Base-by-base conservation (phyloP, 2,888 invertebrate species). In the Dastarcus helophoroides region DNA sequence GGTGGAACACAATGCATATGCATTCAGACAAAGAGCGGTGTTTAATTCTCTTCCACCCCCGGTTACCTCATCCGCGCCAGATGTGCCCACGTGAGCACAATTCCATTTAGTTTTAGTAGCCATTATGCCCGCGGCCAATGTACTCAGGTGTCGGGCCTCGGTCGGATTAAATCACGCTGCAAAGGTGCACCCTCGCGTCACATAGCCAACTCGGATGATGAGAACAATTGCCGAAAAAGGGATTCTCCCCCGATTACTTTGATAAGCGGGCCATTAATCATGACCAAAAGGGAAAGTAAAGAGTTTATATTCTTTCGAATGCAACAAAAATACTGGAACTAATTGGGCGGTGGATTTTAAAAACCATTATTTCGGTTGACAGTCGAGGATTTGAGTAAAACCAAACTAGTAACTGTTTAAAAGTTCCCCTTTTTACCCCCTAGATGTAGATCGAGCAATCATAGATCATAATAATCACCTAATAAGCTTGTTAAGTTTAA, bases 81-180 rank as follows among this genome's bases (percentile, higher is more conserved):
- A 62, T 62, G 62, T 55, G 60, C 45, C 56, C 56, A 51, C 54
- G 50, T 53, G 51, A 47, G 44, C 41, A 47, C 53, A 50, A 58
- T 61, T 57, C 56, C 53, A 58, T 58, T 60, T 56, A 54, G 58
- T 59, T 62, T 60, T 60, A 59, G 56, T 55, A 53, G 49, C 54
- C 46, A 56, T 61, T 56, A 58, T 53, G 52, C 56, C 56, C 44
- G 39, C 50, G 55, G 56, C 49, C 58, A 57, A 58, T 60, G 60
- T 60, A 58, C 61, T 62, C 62, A 62, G 62, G 62, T 62, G 62
- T 61, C 49, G 56, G 44, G 42, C 54, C 54, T 51, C 47, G 58
- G 54, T 46, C 44, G 59, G 60, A 61, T 62, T 61, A 60, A 61
- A 61, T 61, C 62, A 57, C 60, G 57, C 46, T 45, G 43, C 50